Conservation (phyloP, 2,888 invertebrate genomes). For the Seladonia tumulorum region DNA sequence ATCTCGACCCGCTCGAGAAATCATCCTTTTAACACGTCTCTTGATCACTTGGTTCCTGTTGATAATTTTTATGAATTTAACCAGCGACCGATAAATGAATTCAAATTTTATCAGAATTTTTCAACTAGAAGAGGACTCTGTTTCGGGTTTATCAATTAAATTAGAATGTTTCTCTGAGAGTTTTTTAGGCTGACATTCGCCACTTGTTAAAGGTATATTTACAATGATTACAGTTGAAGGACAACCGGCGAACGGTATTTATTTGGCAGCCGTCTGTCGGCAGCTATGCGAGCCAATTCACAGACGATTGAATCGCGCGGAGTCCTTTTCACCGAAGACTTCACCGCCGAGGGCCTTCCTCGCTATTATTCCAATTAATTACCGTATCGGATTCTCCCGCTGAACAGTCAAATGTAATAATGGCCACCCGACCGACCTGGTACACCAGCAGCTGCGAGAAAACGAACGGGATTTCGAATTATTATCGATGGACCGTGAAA, state of each 20-base stretch:
- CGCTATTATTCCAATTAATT: slow-evolving; percentile 57
- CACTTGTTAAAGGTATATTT: not conserved
- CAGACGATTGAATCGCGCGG: slow-evolving; percentile 20
- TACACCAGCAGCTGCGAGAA: slow-evolving; percentile 10
- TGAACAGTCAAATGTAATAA: slow-evolving; percentile 30
- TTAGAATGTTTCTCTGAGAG: not conserved
- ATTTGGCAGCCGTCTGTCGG: slow-evolving; percentile 15
- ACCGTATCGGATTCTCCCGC: slow-evolving; percentile 37
- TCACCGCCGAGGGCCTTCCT: slow-evolving; percentile 18
- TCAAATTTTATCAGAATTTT: too few species aligned
- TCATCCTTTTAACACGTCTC: too few species aligned
- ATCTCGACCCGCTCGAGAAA: too few species aligned
- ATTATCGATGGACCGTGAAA: slow-evolving; percentile 44
- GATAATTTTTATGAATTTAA: too few species aligned
- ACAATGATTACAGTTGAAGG: slow-evolving; percentile 2
- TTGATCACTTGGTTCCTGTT: too few species aligned
- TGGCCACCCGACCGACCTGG: slow-evolving; percentile 6
- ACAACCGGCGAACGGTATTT: slow-evolving; percentile 22
- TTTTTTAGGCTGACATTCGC: not conserved
- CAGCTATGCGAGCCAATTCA: not conserved
- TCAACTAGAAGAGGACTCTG: too few species aligned
- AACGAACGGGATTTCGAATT: slow-evolving; percentile 34
- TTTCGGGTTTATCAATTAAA: not conserved
- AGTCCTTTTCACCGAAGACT: not conserved
- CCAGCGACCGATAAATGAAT: too few species aligned